Conservation (phyloP, 1,140 invertebrate species). For the Pseudobourletiella spinata region DNA sequence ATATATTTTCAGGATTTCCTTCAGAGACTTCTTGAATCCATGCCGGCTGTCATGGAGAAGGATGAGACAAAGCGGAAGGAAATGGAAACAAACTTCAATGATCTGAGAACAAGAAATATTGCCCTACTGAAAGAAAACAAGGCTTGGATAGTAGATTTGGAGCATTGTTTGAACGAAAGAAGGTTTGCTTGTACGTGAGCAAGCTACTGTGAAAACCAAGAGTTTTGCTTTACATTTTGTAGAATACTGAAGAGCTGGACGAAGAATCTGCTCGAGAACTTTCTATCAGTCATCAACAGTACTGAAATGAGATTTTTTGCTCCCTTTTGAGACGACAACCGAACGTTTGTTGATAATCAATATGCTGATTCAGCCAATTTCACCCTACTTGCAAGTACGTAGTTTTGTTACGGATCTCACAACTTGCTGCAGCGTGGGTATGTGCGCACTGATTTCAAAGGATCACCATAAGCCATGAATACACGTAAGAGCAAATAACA, state of each 20-base stretch:
- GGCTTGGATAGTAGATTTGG: slow-evolving; percentile 61
- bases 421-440: no score
- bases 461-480: no score
- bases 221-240: background rate
- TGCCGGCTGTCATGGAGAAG: slow-evolving; percentile 37
- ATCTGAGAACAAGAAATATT: slow-evolving; percentile 61
- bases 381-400: no score
- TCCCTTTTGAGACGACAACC: no score
- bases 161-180: slow-evolving; percentile 48
- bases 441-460: no score
- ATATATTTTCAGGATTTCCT: slow-evolving; percentile 80
- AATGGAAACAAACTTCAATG: slow-evolving; percentile 42
- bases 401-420: no score
- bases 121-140: slow-evolving; percentile 69
- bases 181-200: slow-evolving; percentile 36
- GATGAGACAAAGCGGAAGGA: slow-evolving; percentile 39
- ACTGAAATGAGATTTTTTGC: no score
- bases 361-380: no score
- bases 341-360: no score
- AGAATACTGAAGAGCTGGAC: slow-evolving; percentile 53
- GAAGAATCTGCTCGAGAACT: slow-evolving; percentile 75
- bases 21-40: slow-evolving; percentile 58
- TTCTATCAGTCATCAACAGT: slow-evolving; percentile 64
- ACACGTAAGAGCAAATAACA: no score
- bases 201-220: slow-evolving; percentile 28